phyloP scores from a whole-genome alignment of 53 echinoderm and acorn worm species.

The Apostichopus leukothele region DNA sequence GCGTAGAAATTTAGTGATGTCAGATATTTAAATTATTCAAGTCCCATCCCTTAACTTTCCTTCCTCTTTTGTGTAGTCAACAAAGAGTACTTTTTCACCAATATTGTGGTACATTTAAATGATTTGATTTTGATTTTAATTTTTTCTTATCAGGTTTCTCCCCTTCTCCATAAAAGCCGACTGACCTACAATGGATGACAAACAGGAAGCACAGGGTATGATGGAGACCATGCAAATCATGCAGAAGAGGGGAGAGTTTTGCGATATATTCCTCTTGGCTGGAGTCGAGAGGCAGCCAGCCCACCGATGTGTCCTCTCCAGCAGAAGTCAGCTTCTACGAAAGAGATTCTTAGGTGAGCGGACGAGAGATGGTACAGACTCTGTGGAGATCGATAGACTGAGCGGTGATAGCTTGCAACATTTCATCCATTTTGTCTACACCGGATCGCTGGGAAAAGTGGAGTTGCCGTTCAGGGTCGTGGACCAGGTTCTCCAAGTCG shows the following conservation, averaged over 20 bases:
- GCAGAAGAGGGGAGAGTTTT: conserved; percentile 37
- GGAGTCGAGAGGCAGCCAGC: conserved; percentile 27
- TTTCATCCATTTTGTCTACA: conserved; percentile 30
- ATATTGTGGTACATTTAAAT: too few relatives aligned
- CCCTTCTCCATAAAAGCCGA: neutral
- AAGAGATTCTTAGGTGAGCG: neutral
- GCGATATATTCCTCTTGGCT: conserved; percentile 23
- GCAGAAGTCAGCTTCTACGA: neutral
- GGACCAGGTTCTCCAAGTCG: neutral
- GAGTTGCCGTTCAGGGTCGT: conserved; percentile 1
- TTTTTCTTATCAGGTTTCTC: neutral
- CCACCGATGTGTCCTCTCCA: conserved; percentile 31
- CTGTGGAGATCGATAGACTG: conserved; percentile 21
- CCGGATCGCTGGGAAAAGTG: neutral
- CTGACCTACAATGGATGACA: neutral
- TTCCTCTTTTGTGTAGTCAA: too few relatives aligned
- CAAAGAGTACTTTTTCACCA: too few relatives aligned
- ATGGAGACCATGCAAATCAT: conserved; percentile 18
- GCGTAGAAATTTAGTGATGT: too few relatives aligned
- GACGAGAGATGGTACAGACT: neutral
- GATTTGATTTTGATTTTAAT: too few relatives aligned
- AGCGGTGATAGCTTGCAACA: neutral
- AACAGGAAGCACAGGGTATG: neutral
- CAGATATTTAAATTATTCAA: too few relatives aligned
- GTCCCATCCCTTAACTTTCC: too few relatives aligned